A percentile compares a stretch with the other conserved stretches of the same genome.
phyloP scores from a whole-genome alignment of 2,888 invertebrate species.

The Seira ritae region DNA sequence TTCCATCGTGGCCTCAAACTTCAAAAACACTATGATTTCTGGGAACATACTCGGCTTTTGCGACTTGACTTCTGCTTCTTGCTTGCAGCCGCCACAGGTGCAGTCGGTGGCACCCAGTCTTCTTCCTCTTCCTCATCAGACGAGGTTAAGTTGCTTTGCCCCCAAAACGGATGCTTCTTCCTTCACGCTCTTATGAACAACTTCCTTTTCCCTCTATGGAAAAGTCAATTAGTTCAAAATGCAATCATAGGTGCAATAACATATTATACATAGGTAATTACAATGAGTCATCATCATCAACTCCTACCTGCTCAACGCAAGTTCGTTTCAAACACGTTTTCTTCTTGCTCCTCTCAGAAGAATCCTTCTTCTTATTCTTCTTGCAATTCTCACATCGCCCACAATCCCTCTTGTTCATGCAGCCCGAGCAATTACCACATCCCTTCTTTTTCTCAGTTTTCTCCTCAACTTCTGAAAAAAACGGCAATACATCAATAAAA shows the following conservation, averaged over 20 bases:
- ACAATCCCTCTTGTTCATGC: constrained; percentile 83
- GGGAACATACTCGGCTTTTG: constrained; percentile 36
- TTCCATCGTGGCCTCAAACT: no score
- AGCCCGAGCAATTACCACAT: constrained; percentile 87
- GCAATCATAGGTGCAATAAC: no score
- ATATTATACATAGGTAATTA: no score
- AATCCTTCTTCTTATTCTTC: constrained; percentile 51
- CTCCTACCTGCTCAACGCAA: constrained; percentile 42
- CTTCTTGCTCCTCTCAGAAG: constrained; percentile 40
- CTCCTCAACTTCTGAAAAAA: constrained; percentile 20
- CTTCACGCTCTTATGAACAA: constrained; percentile 24
- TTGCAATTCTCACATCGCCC: constrained; percentile 83
- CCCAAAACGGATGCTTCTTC: constrained; percentile 40
- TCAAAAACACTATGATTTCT: no score
- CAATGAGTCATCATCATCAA: no score
- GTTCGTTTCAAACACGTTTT: constrained; percentile 48
- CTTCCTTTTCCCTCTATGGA: constrained; percentile 27
- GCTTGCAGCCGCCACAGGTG: background rate
- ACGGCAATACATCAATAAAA: constrained; percentile 1
- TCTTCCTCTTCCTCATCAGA: constrained; percentile 72
- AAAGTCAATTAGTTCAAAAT: background rate
- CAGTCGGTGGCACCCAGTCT: constrained; percentile 49
- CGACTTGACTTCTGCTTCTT: constrained; percentile 47
- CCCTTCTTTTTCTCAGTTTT: constrained; percentile 76
- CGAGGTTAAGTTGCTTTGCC: constrained; percentile 23